Conservation (phyloP, 2,113 vertebrate genomes). For the Ammodytes dubius region DNA sequence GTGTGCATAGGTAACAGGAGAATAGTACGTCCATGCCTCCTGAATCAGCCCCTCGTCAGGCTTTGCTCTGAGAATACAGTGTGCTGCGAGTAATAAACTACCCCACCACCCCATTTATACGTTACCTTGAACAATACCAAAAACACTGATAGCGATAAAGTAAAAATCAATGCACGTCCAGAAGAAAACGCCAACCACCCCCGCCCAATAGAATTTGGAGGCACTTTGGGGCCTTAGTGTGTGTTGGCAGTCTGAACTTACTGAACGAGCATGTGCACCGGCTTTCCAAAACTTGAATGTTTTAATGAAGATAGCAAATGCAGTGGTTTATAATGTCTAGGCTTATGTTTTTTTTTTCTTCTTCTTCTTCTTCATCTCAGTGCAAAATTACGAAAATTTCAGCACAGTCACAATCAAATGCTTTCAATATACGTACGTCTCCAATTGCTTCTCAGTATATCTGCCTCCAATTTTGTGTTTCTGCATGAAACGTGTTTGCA, state of each 20-base stretch:
- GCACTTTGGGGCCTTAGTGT: constrained; percentile 77
- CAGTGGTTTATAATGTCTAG: constrained; percentile 54
- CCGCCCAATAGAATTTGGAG: constrained; percentile 52
- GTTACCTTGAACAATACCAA: constrained; percentile 67
- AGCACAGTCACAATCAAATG: constrained; percentile 62
- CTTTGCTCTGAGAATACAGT: constrained; percentile 81
- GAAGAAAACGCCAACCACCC: constrained; percentile 32
- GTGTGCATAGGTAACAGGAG: constrained; percentile 12
- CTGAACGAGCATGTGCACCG: constrained; percentile 27
- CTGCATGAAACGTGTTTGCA: constrained; percentile 40
- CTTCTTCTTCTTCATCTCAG: constrained; percentile 51
- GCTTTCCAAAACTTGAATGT: constrained; percentile 5
- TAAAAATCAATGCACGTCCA: constrained; percentile 58
- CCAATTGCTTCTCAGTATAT: constrained; percentile 39
- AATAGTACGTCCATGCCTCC: not conserved
- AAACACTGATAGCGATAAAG: constrained; percentile 62
- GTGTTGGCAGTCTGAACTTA: constrained; percentile 50
- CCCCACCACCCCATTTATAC: constrained; percentile 66
- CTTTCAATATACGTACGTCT: constrained; percentile 42
- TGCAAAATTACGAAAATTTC: constrained; percentile 72
- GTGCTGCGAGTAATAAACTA: constrained; percentile 68
- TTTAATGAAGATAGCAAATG: constrained; percentile 49
- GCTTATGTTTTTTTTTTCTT: constrained; percentile 15
- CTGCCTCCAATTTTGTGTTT: constrained; percentile 36
- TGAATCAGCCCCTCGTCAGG: constrained; percentile 49